Base-by-base conservation (phyloP, 2,888 invertebrate genomes). In the Caenorhabditis afra region DNA sequence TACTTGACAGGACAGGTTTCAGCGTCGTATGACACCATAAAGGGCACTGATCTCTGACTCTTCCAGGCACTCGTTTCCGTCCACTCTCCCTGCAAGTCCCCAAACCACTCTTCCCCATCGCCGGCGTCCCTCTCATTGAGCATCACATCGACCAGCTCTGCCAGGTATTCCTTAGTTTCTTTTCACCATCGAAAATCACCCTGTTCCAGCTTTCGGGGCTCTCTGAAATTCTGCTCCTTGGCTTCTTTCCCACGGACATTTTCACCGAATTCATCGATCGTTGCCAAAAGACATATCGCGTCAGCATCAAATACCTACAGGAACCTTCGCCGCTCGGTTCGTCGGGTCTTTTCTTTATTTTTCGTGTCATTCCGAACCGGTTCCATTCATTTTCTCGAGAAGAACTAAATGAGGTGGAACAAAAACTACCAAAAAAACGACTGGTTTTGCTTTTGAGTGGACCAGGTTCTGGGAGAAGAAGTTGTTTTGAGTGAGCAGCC, bases 81-180 rank as follows among this genome's bases (percentile, higher is more conserved):
- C 99, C 99, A 0, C 92, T 99, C 3, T 97, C 97, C 0, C 92
- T 99, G 76, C 97, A 98, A 90, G 94, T 95, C n/a, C 97, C 99
- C 0, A 99, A 99, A 91, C 98, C 98, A 0, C 91, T 99, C 16
- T 99, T 99, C 91, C 97, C 97, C 0, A 94, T 99, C 14, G 99
- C 97, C 61, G 99, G 99, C 0, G 92, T 95, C 47, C 97, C 98
- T 0, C 93, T 98, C 79, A 95, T 99, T 77, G 96, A 98, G 90
- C 98, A 99, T 90, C 96, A 97, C 90, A 96, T 99, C 62, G 96
- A 97, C 91, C 96, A 97, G 55, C 96, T 97, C 89, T 89, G 90
- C 55, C 85, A 89, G 83, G 89, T 89, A 57, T 14, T 47, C 37
- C 37, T 37, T 37, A 65, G 41, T 35, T 23, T 29, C 16, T 50